These are phyloP conservation scores for Eublepharis macularius DNA, from an alignment of 2,113 vertebrate genomes.

Conservation along the genomic window DNA sequence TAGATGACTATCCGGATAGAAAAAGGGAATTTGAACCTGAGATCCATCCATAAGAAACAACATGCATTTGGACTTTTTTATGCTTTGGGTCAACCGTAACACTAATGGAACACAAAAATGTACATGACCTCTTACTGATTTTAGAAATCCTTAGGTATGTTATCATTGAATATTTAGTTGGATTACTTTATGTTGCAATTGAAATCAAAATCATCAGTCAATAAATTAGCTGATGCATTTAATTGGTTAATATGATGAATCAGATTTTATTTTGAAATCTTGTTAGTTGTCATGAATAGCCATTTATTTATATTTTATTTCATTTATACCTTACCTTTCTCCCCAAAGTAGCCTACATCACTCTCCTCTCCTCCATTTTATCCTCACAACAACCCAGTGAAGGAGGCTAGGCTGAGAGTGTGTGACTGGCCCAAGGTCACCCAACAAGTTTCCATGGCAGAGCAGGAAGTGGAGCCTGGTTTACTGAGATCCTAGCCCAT, in stretches of 20 bases:
- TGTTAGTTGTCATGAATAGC: background rate
- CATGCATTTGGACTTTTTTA: background rate
- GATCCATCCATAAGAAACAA: background rate
- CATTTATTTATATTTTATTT: no score
- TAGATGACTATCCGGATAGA: background rate
- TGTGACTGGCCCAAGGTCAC: no score
- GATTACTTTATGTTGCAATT: background rate
- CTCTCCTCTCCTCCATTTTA: no score
- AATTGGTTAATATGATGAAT: slow-evolving; percentile 6
- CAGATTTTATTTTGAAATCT: slow-evolving; percentile 11
- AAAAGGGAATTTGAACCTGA: background rate
- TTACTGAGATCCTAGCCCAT: no score
- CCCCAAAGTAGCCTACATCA: no score
- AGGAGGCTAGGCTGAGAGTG: no score
- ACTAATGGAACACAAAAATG: background rate
- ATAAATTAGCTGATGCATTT: background rate
- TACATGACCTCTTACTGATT: background rate
- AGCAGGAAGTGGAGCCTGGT: no score
- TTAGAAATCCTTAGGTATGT: background rate
- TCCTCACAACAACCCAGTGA: no score
- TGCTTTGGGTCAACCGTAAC: background rate
- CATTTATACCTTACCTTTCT: no score
- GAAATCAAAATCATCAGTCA: background rate
- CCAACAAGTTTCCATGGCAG: no score
- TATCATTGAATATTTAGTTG: background rate